Evolutionary conservation across 2,797 vertebrate genomes (phyloP), one percentile per base, ranked within the genome.

Genomic region (Parauchenoglanis punctatus): DNA sequence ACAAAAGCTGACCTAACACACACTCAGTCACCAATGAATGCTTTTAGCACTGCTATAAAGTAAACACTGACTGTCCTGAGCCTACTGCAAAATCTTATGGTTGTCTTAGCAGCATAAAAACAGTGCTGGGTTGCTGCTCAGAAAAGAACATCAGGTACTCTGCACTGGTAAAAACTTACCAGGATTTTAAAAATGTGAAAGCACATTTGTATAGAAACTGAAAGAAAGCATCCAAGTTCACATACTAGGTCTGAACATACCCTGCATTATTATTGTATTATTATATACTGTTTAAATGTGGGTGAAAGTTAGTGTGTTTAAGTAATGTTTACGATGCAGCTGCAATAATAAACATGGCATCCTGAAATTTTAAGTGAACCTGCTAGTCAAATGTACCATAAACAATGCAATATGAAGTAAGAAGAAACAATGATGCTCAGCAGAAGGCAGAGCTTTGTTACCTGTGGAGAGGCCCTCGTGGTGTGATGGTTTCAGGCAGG

Each of bases 401-500:
- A 35, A 35, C 35, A 35, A 35, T 35, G 52, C 25, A 54, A 56
- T 56, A 56, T 52, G 31, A 28, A 28, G 75, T 31, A 35, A 25
- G 56, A 18, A 61, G 76, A 6, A 68, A 54, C 58, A n/a, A 58
- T 73, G 12, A 59, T 46, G 52, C n/a, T 28, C 4, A 28, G 40
- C 15, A 76, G 17, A 63, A 63, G 35, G 12, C 58, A 20, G 72
- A 31, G 40, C 18, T 35, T 73, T 78, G 92, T 94, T 91, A 99
- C 99, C 99, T 97, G 67, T 99, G 98, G 88, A 99, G 97, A 0
- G 99, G 99, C 67, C 98, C 98, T 68, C 98, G 94, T 0, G 98
- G 98, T 11, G 98, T 99, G 93, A 99, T 97, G 87, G 99, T 99
- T 92, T 99, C 99, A 20, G 99, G 98, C 63, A 99, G 96, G 90